Evolutionary conservation across 2,797 vertebrate species (phyloP), one percentile per base, ranked within the genome.

Genomic region (Etheostoma perlongum): DNA sequence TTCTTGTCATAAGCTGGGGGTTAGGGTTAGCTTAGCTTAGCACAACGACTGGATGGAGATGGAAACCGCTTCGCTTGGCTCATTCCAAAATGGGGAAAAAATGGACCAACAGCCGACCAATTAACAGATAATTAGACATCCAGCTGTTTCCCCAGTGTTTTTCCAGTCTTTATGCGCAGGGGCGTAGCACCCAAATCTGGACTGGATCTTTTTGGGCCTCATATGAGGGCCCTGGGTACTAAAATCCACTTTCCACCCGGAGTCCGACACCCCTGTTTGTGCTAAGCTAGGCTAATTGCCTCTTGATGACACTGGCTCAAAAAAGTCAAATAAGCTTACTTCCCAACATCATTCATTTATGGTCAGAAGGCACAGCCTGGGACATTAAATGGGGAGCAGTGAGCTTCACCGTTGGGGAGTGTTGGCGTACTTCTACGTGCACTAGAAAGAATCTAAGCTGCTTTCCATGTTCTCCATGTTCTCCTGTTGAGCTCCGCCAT

Each of bases 221-320:
- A 40, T 10, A 11, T 40, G 36, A 40, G 36, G 2, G 2, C 36
- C 10, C 36, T 40, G 10, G 36, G 10, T 40, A 40, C 36, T 12
- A 2, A 10, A 11, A 4, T 40, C 10, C 36, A 10, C 36, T 40
- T 40, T 40, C 36, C 36, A 40, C 36, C 36, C 36, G 0, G 9
- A 40, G 36, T 40, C 10, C 3, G 3, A 11, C 36, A 40, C 36
- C 36, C 36, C 10, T 40, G 10, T 52, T 19, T 11, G 18, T 72
- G 68, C 68, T 76, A 72, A 68, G 23, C 19, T 48, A 75, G 19
- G 62, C 60, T 76, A 57, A 72, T 9, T 36, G 4, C 40, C 11
- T n/a, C 33, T 25, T 23, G n/a, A 12, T 4, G 23, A 18, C 5
- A 7, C 6, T 18, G 21, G 9, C 58, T 60, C 13, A 8, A 8